These are phyloP conservation scores for Pseudococcus viburni DNA, from an alignment of 2,888 invertebrate species.

Conservation along the genomic window DNA sequence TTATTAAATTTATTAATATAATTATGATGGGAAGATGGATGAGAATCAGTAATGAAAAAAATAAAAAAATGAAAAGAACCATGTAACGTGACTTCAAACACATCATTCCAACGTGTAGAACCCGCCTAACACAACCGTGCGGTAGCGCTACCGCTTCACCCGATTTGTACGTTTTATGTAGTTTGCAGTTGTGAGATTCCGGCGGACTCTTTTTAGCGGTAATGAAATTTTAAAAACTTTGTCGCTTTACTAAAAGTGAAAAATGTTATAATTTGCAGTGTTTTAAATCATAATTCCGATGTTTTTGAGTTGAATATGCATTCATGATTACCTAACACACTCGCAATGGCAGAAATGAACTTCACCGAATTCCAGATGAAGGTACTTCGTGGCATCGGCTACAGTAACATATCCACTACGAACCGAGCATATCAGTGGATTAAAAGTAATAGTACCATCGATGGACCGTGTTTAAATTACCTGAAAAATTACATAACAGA, in stretches of 20 bases:
- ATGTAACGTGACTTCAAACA: too few species aligned
- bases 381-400: slow-evolving; percentile 31
- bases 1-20: too few species aligned
- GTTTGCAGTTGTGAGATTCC: too few species aligned
- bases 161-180: too few species aligned
- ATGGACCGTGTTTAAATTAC: slow-evolving; percentile 29
- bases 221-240: slow-evolving; percentile 12
- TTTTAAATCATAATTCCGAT: background rate
- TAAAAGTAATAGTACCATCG: slow-evolving; percentile 31
- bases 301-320: background rate
- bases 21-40: too few species aligned
- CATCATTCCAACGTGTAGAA: too few species aligned
- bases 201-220: background rate
- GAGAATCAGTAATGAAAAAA: too few species aligned
- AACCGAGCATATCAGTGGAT: slow-evolving; percentile 52
- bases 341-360: slow-evolving; percentile 24
- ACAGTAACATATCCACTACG: slow-evolving; percentile 29
- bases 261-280: background rate
- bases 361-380: slow-evolving; percentile 45
- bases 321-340: background rate
- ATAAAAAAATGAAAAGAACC: too few species aligned
- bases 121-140: too few species aligned
- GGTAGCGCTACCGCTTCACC: too few species aligned
- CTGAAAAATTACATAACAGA: slow-evolving; percentile 29
- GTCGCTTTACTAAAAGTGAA: background rate